Conservation (phyloP, 2,113 vertebrate species). For the Mesitornis unicolor region DNA sequence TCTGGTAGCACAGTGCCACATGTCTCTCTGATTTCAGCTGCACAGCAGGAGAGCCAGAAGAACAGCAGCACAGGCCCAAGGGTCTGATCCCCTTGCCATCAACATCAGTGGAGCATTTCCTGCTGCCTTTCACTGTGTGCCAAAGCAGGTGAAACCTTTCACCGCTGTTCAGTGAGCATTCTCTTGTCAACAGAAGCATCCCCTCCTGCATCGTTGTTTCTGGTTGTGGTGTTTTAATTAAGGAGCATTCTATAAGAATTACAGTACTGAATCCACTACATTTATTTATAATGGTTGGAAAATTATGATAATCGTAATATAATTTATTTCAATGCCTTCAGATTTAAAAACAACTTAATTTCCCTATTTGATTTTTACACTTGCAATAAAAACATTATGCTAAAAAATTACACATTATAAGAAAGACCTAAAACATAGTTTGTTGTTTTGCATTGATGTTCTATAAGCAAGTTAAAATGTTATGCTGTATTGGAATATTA, state of each 20-base stretch:
- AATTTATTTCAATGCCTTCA: not conserved
- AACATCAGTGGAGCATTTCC: fast-evolving
- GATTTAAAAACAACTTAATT: not conserved
- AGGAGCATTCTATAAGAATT: not conserved
- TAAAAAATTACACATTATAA: not conserved
- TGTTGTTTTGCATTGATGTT: not conserved
- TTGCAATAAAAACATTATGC: not conserved
- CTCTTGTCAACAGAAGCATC: not conserved
- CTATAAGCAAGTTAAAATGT: not conserved
- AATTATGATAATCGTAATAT: not conserved
- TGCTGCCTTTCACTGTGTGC: not conserved
- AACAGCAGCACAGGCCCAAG: not conserved
- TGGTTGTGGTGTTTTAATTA: not conserved
- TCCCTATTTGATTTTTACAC: not conserved
- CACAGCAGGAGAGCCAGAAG: not conserved
- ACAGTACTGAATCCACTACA: not conserved
- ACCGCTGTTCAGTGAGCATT: fast-evolving
- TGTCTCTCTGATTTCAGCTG: not conserved
- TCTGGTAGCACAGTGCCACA: not conserved
- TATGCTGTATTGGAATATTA: not conserved
- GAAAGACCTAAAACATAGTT: not conserved
- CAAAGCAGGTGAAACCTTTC: not conserved
- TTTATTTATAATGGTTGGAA: too few species aligned
- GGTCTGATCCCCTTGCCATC: not conserved
- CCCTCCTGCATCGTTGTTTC: not conserved